Percentiles rank a stretch among this genome's conserved stretches.
phyloP scores from a whole-genome alignment of 2,888 invertebrate species.

The Mythimna vitellina region DNA sequence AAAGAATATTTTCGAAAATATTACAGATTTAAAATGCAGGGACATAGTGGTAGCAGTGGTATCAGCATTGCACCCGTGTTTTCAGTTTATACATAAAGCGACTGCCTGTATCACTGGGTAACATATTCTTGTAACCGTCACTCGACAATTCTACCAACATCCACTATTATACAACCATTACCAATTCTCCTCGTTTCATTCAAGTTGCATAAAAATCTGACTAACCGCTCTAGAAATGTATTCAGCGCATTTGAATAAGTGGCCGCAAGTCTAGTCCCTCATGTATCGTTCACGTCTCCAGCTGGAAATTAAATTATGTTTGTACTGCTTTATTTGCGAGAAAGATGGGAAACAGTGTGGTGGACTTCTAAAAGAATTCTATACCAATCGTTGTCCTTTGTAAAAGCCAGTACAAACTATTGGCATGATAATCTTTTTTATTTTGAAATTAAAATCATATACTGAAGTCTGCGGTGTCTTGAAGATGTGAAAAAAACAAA shows the following conservation, averaged over 20 bases:
- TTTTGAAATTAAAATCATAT: too few species aligned
- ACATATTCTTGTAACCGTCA: too few species aligned
- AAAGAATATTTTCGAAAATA: too few species aligned
- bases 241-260: conserved; percentile 31
- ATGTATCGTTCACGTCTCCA: conserved; percentile 20
- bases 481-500: too few species aligned
- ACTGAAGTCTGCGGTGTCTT: too few species aligned
- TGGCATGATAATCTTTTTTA: too few species aligned
- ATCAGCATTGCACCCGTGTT: too few species aligned
- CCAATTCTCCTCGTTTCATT: conserved; percentile 1
- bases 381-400: neutral
- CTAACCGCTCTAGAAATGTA: conserved; percentile 38
- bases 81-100: too few species aligned
- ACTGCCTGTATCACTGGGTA: too few species aligned
- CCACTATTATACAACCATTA: neutral
- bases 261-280: conserved; percentile 22
- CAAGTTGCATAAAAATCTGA: conserved; percentile 39
- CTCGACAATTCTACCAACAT: neutral
- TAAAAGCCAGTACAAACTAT: too few species aligned
- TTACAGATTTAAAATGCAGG: too few species aligned
- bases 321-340: conserved; percentile 2
- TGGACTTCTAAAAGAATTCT: neutral
- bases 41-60: too few species aligned
- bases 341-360: neutral
- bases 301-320: conserved; percentile 19